Evolutionary conservation across 2,888 invertebrate species (phyloP), one percentile per base, ranked within the genome.

Genomic region (Morpho helenor): DNA sequence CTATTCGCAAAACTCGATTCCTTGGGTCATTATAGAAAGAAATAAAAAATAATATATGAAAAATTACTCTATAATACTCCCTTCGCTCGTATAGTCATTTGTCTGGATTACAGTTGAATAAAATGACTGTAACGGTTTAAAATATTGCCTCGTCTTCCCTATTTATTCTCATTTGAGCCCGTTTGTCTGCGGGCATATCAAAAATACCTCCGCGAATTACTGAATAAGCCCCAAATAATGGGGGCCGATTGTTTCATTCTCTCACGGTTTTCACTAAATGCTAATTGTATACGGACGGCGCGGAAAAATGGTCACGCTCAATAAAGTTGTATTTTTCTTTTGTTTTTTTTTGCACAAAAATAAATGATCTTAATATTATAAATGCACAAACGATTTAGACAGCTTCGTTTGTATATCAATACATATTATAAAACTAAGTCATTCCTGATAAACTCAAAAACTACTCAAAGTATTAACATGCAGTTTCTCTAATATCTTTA

Each of bases 81-180:
- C n/a, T n/a, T 16, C 42, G 23, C 7, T 41, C 50, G 43, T 23
- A 42, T 22, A 22, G 22, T 53, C 53, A 39, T 53, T 47, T 46
- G 53, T 53, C 46, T 41, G 46, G 53, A 53, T 53, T 53, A 53
- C 46, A 47, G 46, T 47, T 43, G 10, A 52, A 45, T 44, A 45
- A 8, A 44, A 43, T 23, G 40, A 39, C 49, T 40, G 41, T 62
- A 62, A 62, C 57, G 59, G 57, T 57, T 62, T 59, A 52, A 60
- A 62, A 62, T 62, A 31, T 53, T 52, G 49, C 59, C 49, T 48
- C 51, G 57, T 55, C 57, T 53, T 31, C 8, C 40, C 53, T 53
- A 53, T 53, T 55, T 49, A 45, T 60, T 52, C 57, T 62, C 56
- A 62, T 62, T 60, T 59, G 41, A 56, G 55, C 52, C 56, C 49